These are phyloP conservation scores for Bombus ignitus DNA, from an alignment of 1,140 invertebrate species.

Conservation along the genomic window DNA sequence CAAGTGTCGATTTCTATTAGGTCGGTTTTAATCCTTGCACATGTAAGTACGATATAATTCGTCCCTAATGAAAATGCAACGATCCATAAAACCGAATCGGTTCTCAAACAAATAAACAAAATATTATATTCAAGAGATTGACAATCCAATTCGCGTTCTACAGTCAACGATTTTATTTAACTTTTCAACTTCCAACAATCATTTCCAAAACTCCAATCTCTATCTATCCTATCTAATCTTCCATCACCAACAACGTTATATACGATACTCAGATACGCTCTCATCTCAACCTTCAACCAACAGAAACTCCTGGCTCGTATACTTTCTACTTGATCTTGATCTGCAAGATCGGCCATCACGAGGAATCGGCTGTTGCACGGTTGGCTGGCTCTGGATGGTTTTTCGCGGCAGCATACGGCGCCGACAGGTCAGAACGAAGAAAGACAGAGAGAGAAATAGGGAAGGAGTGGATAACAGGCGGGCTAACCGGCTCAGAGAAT, in stretches of 20 bases:
- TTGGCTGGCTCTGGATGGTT: slow-evolving; percentile 50
- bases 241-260: not conserved
- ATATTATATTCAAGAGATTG: no score
- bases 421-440: slow-evolving; percentile 10
- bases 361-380: slow-evolving; percentile 45
- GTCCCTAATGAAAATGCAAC: no score
- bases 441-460: slow-evolving; percentile 26
- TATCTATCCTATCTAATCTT: not conserved
- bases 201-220: not conserved
- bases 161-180: not conserved
- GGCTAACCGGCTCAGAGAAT: slow-evolving; percentile 16
- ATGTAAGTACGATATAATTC: not conserved
- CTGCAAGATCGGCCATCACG: slow-evolving; percentile 37
- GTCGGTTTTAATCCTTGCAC: not conserved
- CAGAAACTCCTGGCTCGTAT: not conserved
- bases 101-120: no score
- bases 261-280: not conserved
- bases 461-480: slow-evolving; percentile 26
- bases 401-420: slow-evolving; percentile 38
- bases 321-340: slow-evolving; percentile 1
- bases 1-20: no score
- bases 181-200: not conserved
- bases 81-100: no score
- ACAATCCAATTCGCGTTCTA: no score
- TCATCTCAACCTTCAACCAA: not conserved